Conservation (phyloP, 2,113 vertebrate species). For the Lasiurus borealis region DNA sequence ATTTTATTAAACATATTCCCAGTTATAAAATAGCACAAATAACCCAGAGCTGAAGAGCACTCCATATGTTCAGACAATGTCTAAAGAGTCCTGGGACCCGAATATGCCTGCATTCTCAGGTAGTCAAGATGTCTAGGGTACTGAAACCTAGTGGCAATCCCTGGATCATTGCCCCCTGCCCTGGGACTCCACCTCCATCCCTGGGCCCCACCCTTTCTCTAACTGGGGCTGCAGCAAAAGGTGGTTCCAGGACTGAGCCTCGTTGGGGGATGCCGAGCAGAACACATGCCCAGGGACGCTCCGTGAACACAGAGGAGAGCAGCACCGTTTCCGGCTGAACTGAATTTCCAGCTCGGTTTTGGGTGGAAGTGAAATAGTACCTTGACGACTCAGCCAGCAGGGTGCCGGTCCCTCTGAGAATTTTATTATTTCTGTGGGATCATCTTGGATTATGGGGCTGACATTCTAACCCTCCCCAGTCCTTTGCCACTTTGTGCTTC, state of each 20-base stretch:
- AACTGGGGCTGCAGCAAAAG: no score
- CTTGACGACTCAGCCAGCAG: no score
- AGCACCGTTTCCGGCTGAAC: neutral
- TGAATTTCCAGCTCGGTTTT: neutral
- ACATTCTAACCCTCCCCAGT: neutral
- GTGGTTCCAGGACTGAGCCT: neutral
- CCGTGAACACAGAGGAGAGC: neutral
- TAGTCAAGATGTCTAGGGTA: no score
- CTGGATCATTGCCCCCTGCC: neutral
- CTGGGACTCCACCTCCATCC: accelerated
- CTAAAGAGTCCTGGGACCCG: neutral
- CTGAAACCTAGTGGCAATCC: no score
- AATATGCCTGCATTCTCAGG: accelerated
- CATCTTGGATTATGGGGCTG: neutral
- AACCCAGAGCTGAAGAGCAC: neutral
- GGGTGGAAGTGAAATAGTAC: neutral
- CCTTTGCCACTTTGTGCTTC: neutral
- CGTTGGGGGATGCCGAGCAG: accelerated
- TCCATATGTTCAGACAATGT: accelerated
- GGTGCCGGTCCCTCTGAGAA: neutral
- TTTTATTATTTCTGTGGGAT: accelerated
- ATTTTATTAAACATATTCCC: neutral
- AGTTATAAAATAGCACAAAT: neutral
- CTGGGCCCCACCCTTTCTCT: neutral
- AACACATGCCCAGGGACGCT: neutral